These are phyloP conservation scores for Platysternon megacephalum DNA, from an alignment of 2,113 vertebrate genomes.

Conservation along the genomic window DNA sequence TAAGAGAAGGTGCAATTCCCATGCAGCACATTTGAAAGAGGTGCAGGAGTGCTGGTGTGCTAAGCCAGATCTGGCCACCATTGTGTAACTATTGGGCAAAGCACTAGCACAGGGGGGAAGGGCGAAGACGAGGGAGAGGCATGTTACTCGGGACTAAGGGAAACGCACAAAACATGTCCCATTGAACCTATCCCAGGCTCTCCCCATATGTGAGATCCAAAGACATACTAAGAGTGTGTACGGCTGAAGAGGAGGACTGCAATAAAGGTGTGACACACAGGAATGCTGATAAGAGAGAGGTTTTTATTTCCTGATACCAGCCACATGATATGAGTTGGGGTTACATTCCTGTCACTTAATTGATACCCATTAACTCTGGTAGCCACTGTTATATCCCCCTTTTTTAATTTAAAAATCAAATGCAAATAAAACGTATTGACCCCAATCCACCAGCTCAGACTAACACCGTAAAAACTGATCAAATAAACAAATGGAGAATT, in stretches of 20 bases:
- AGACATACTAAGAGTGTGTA: background rate
- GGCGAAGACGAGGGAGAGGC: background rate
- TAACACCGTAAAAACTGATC: background rate
- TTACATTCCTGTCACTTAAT: background rate
- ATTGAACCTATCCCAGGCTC: background rate
- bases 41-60: background rate
- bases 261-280: background rate
- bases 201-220: background rate
- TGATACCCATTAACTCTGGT: background rate
- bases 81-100: background rate
- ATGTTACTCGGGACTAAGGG: background rate
- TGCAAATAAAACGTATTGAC: background rate
- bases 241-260: background rate
- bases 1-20: background rate
- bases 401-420: slow-evolving; percentile 1
- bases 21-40: background rate
- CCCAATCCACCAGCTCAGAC: background rate
- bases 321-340: background rate
- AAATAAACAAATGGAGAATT: background rate
- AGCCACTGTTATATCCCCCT: background rate
- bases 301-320: background rate
- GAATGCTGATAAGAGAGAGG: background rate
- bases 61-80: background rate
- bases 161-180: background rate
- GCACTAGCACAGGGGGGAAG: background rate